Percentiles rank a stretch among this genome's conserved stretches.
Conservation (phyloP, 2,888 invertebrate genomes). For the Synergus japonicus region DNA sequence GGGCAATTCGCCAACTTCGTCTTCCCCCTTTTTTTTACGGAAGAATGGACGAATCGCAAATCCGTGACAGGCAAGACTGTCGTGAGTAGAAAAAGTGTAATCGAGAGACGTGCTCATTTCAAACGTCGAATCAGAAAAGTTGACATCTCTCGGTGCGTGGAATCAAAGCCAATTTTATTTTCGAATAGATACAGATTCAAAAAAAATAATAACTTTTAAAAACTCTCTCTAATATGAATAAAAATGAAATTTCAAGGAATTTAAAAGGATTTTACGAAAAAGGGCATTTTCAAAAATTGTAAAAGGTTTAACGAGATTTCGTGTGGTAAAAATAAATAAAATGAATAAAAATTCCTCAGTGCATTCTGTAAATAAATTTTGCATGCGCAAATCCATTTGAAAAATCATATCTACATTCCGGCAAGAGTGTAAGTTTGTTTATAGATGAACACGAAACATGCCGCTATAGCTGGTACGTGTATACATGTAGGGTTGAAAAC, state of each 20-base stretch:
- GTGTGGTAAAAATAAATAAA: neutral
- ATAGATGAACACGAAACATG: conserved; percentile 36
- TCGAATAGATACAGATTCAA: neutral
- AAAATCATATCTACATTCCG: conserved; percentile 8
- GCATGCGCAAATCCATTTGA: conserved; percentile 1
- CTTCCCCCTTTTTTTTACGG: neutral
- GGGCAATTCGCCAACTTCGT: conserved; percentile 19
- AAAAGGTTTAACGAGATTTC: too few relatives aligned
- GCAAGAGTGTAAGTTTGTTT: conserved; percentile 36
- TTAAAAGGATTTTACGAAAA: too few relatives aligned
- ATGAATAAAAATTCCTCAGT: neutral
- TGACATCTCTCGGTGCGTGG: neutral
- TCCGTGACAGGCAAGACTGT: conserved; percentile 11
- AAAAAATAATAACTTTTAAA: neutral
- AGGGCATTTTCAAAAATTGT: too few relatives aligned
- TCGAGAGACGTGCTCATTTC: neutral
- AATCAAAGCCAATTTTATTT: neutral
- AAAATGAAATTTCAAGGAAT: too few relatives aligned
- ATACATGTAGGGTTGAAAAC: conserved; percentile 30
- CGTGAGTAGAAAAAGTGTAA: conserved; percentile 5
- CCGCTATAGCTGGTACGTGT: neutral
- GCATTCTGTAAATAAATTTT: neutral
- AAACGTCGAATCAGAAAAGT: conserved; percentile 1
- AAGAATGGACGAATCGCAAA: conserved; percentile 20
- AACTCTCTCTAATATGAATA: too few relatives aligned